Percentiles rank a stretch among this genome's conserved stretches.
phyloP scores from a whole-genome alignment of 2,113 vertebrate species.

The Barbus barbus region DNA sequence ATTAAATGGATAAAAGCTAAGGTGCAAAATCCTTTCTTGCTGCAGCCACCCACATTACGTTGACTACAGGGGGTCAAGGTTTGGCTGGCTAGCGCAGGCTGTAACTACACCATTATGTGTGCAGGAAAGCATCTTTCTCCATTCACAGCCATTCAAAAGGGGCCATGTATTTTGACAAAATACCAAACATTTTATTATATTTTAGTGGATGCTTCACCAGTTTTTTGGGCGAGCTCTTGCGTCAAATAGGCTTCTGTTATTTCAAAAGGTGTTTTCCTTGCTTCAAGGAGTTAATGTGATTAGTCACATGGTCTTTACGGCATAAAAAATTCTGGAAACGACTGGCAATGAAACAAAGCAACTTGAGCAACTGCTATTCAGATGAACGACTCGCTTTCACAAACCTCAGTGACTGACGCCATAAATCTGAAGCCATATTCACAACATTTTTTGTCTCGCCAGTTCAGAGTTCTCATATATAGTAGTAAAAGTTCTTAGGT shows the following conservation, averaged over 20 bases:
- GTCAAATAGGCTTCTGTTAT: background rate
- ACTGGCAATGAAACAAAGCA: no score
- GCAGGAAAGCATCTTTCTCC: constrained; percentile 4
- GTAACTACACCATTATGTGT: no score
- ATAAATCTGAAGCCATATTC: background rate
- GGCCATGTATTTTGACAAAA: background rate
- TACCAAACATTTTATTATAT: background rate
- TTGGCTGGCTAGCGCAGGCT: background rate
- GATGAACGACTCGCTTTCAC: no score
- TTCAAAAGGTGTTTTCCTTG: background rate
- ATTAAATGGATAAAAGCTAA: constrained; percentile 13
- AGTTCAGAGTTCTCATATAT: background rate
- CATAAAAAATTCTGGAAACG: no score
- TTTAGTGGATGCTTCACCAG: background rate
- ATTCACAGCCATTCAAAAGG: background rate
- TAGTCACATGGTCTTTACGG: no score
- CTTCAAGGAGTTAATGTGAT: background rate
- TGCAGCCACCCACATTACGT: constrained; percentile 10
- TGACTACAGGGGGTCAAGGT: background rate
- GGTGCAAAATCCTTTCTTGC: background rate
- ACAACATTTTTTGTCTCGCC: background rate
- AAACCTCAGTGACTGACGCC: no score
- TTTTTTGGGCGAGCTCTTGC: background rate
- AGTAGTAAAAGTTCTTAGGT: background rate
- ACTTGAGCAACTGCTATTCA: no score